phyloP scores from a whole-genome alignment of 2,888 invertebrate genomes.

The Metopia argyrocephala region DNA sequence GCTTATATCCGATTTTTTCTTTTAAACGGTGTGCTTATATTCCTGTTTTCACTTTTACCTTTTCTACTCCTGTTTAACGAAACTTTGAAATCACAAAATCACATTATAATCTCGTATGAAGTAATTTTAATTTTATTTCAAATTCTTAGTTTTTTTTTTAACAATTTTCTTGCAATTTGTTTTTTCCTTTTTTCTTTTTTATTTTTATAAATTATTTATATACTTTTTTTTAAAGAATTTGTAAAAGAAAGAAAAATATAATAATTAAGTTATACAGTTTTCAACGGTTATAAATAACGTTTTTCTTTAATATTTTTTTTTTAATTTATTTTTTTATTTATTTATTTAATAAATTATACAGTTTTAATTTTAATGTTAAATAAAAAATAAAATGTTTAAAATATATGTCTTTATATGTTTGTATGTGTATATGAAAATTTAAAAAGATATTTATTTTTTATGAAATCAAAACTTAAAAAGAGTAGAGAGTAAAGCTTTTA shows the following conservation, averaged over 20 bases:
- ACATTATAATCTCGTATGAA: background rate
- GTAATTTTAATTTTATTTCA: slow-evolving; percentile 23
- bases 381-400: too few relatives aligned
- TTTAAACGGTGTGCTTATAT: too few relatives aligned
- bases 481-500: slow-evolving; percentile 50
- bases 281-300: too few relatives aligned
- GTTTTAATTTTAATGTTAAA: too few relatives aligned
- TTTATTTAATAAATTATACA: too few relatives aligned
- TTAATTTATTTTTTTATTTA: too few relatives aligned
- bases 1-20: too few relatives aligned
- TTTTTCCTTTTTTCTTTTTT: background rate
- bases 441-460: slow-evolving; percentile 8
- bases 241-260: too few relatives aligned
- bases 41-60: too few relatives aligned
- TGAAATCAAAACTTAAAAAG: background rate
- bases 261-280: too few relatives aligned
- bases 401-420: background rate
- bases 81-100: background rate
- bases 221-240: background rate
- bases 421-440: background rate
- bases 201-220: background rate
- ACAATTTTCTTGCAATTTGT: background rate
- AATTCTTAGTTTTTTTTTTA: slow-evolving; percentile 5
- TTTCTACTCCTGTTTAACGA: background rate
- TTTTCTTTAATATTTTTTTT: too few relatives aligned